These are phyloP conservation scores for Aegotheles bennettii DNA, from an alignment of 2,113 vertebrate genomes.

Conservation along the genomic window DNA sequence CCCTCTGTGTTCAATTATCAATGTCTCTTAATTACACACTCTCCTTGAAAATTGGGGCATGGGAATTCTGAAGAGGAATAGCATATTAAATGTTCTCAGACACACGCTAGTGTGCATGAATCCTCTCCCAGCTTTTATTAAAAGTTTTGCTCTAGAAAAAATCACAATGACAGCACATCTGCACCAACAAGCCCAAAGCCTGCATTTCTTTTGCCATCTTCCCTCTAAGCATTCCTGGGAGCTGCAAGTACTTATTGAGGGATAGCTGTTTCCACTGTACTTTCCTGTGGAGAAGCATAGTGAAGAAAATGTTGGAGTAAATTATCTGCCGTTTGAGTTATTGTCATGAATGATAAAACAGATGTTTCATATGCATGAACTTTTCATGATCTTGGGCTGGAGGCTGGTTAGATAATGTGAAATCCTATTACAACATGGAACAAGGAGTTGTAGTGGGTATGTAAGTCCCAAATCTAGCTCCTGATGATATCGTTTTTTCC, in stretches of 20 bases:
- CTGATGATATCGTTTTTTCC: conserved; percentile 3
- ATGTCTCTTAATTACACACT: background rate
- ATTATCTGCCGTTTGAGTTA: conserved; percentile 28
- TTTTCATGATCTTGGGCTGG: conserved; percentile 25
- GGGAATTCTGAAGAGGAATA: background rate
- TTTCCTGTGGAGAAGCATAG: background rate
- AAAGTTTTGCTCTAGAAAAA: background rate
- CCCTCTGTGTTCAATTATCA: background rate
- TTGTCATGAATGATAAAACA: conserved; percentile 31
- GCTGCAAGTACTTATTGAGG: background rate
- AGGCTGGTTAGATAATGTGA: background rate
- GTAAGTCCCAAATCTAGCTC: background rate
- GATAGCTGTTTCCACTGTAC: background rate
- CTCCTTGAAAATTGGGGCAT: background rate
- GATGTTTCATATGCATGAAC: conserved; percentile 24
- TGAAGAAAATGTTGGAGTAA: background rate
- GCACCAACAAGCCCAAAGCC: background rate
- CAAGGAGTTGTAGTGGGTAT: background rate
- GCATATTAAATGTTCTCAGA: background rate
- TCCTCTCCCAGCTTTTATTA: background rate
- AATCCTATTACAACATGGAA: conserved; percentile 24
- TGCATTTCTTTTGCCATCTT: background rate
- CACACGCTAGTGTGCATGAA: background rate
- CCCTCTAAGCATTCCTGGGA: background rate
- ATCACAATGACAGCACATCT: background rate